Conservation (phyloP, 2,888 invertebrate species). For the Cristatella mucedo region DNA sequence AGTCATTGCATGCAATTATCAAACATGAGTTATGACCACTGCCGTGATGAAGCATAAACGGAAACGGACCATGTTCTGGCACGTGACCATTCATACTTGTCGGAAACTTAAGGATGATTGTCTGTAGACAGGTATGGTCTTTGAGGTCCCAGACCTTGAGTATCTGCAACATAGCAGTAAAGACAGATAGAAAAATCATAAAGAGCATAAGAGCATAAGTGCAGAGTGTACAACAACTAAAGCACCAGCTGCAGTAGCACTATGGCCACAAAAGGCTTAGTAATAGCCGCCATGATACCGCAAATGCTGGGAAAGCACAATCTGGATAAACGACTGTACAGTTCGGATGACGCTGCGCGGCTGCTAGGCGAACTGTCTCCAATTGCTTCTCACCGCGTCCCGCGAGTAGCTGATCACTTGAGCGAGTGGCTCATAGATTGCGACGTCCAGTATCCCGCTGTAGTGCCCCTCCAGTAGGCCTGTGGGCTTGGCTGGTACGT, state of each 20-base stretch:
- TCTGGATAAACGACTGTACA: too few species aligned
- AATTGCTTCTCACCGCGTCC: conserved; percentile 29
- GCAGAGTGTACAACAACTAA: too few species aligned
- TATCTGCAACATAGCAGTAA: conserved; percentile 18
- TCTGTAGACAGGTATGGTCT: conserved; percentile 35
- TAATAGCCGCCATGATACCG: too few species aligned
- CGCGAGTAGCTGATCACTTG: conserved; percentile 36
- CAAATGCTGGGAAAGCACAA: too few species aligned
- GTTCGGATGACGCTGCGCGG: too few species aligned
- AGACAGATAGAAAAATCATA: background rate
- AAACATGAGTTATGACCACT: conserved; percentile 21
- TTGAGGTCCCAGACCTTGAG: conserved; percentile 37
- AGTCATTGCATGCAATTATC: conserved; percentile 35
- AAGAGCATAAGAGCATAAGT: background rate
- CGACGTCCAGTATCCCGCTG: conserved; percentile 31
- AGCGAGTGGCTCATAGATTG: conserved; percentile 27
- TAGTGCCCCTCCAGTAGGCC: conserved; percentile 32
- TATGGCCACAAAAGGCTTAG: too few species aligned
- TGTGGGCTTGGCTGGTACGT: conserved; percentile 32
- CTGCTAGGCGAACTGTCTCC: too few species aligned
- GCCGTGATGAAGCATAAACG: conserved; percentile 23
- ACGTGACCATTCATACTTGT: conserved; percentile 29
- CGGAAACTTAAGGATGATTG: conserved; percentile 31
- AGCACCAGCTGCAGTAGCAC: too few species aligned
- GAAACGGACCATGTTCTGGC: conserved; percentile 36